Conservation (phyloP, 2,888 invertebrate genomes). For the Hirudinaria manillensis region DNA sequence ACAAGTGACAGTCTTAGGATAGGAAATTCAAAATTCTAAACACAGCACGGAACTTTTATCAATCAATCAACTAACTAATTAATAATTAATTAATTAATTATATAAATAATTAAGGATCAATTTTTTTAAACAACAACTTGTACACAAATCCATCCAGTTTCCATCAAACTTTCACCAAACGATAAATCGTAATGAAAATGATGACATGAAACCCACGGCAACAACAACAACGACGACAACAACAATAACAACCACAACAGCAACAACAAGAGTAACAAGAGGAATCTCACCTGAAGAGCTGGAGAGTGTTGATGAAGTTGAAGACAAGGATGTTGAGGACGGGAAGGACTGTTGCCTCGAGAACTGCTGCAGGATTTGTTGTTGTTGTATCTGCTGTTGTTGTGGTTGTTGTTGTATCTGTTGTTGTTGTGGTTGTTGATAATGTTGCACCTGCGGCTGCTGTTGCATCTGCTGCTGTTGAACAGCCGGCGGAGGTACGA, state of each 20-base stretch:
- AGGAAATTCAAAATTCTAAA: too few species aligned
- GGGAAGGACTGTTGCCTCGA: slow-evolving; percentile 8
- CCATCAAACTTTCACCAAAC: background rate
- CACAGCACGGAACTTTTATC: too few species aligned
- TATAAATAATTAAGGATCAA: too few species aligned
- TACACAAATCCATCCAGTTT: too few species aligned
- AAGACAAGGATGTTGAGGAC: slow-evolving; percentile 5
- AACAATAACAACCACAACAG: too few species aligned
- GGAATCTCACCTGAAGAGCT: background rate
- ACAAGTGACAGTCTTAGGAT: too few species aligned
- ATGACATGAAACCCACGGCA: background rate
- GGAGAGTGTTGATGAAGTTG: background rate
- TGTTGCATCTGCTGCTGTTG: slow-evolving; percentile 15
- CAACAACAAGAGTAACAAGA: background rate
- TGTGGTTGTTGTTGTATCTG: background rate
- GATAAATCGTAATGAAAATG: background rate
- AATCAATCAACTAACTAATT: too few species aligned
- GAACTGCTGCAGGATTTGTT: background rate
- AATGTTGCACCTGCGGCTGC: background rate
- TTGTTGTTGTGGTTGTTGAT: background rate
- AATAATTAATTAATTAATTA: too few species aligned
- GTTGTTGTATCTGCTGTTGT: slow-evolving; percentile 14
- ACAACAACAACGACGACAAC: background rate
- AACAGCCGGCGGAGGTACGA: background rate
- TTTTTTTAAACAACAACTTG: too few species aligned